phyloP scores from a whole-genome alignment of 2,888 invertebrate species.

The Perizoma affinitatum region DNA sequence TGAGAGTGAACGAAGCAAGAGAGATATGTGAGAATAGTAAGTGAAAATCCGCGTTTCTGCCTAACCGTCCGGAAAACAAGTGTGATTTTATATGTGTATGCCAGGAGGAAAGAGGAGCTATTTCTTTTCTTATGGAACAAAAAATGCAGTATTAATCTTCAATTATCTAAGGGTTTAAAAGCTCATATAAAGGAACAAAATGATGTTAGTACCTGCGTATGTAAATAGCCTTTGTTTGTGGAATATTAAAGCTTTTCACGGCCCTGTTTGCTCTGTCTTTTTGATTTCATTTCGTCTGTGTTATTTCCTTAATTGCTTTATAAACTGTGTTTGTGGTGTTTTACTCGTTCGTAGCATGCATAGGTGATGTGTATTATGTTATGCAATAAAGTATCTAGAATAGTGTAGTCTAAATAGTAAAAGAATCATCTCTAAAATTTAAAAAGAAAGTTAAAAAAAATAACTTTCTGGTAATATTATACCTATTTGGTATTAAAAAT shows the following conservation, averaged over 20 bases:
- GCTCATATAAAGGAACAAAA: slow-evolving; percentile 33
- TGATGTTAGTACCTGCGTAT: slow-evolving; percentile 34
- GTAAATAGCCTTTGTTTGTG: slow-evolving; percentile 35
- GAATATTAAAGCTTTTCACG: slow-evolving; percentile 30
- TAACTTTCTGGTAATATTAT: no score
- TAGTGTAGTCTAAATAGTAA: no score
- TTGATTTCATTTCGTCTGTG: slow-evolving; percentile 18
- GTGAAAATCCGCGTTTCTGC: no score
- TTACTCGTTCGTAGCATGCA: slow-evolving; percentile 6
- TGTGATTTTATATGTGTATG: no score
- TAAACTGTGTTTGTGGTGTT: slow-evolving; percentile 10
- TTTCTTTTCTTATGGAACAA: slow-evolving; percentile 4
- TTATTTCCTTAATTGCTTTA: slow-evolving; percentile 18
- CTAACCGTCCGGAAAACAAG: no score
- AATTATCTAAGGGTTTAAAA: slow-evolving; percentile 29
- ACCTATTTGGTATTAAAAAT: no score
- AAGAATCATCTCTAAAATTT: no score
- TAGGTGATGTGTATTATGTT: not conserved
- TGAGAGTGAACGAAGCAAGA: no score
- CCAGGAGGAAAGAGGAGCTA: not conserved
- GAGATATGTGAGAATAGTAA: no score
- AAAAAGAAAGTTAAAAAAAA: no score
- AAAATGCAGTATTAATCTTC: slow-evolving; percentile 26
- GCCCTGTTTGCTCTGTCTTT: slow-evolving; percentile 23
- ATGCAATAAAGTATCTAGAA: no score